These are phyloP conservation scores for Salminus brasiliensis DNA, from an alignment of 2,113 vertebrate genomes.

Conservation along the genomic window DNA sequence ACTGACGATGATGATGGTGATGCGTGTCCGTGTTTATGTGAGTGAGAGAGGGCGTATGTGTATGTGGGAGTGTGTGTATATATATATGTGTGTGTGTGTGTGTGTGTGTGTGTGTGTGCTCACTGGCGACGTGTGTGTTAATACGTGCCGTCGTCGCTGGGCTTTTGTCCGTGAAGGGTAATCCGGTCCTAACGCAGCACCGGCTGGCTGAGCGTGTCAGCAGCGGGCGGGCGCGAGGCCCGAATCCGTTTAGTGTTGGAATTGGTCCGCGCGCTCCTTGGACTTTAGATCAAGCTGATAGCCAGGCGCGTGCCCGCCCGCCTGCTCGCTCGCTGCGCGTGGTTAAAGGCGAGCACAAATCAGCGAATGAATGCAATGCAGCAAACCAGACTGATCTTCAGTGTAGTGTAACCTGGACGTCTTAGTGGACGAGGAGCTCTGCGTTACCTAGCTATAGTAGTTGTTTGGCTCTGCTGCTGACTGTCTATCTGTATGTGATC, in stretches of 20 bases:
- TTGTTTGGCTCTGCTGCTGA: background rate
- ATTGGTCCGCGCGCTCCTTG: conserved; percentile 15
- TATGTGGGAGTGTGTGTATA: conserved; percentile 6
- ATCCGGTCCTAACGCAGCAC: conserved; percentile 71
- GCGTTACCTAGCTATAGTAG: too few species aligned
- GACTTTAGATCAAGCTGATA: conserved; percentile 43
- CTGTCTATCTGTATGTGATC: background rate
- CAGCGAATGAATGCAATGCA: background rate
- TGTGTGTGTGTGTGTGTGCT: conserved; percentile 15
- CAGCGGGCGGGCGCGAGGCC: conserved; percentile 64
- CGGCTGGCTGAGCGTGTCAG: conserved; percentile 65
- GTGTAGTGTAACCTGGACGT: background rate
- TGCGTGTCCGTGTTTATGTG: conserved; percentile 28
- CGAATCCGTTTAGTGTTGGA: conserved; percentile 68
- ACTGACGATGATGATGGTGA: conserved; percentile 50
- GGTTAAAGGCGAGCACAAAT: conserved; percentile 19
- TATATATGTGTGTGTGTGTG: background rate
- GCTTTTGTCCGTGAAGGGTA: conserved; percentile 72
- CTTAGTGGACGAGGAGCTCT: background rate
- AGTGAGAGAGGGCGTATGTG: conserved; percentile 6
- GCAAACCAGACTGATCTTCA: background rate
- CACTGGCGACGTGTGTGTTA: conserved; percentile 47
- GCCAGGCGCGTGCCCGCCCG: conserved; percentile 21
- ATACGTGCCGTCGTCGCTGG: conserved; percentile 60
- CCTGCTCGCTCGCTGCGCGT: too few species aligned